Base-by-base conservation (phyloP, 2,113 vertebrate species). In the Eolophus roseicapilla region DNA sequence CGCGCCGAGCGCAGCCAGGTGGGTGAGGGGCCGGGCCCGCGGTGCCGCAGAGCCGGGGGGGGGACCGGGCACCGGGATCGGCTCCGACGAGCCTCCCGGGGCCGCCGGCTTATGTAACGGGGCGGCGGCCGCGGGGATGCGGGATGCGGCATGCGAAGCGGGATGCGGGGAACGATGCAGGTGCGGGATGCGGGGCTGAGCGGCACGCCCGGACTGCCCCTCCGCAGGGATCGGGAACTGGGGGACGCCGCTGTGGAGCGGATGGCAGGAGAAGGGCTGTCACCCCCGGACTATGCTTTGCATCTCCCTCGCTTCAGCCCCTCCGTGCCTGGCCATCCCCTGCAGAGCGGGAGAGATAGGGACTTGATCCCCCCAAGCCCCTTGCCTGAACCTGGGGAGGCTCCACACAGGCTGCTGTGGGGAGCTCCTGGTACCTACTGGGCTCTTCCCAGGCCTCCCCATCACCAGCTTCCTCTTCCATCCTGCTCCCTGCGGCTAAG, bases 81-180 rank as follows among this genome's bases (percentile, higher is more conserved):
- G 76, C 76, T 70, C 91, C 85, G 62, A 62, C 55, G 92, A 92
- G 68, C 89, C 94, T 94, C 94, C 92, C 92, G 95, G 95, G 95
- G 87, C 87, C 29, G 87, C 83, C 17, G 86, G 68, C 78, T 95
- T 95, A 95, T 95, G 90, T 95, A 92, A 94, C 89, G 92, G 94
- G 94, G 92, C 92, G 94, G 94, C 89, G 94, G 94, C 94, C 82
- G 92, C 64, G 86, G 82, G 63, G 78, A 62, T 73, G 86, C 35
- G 84, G 86, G 81, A 78, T 93, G 88, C 85, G 92, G 88, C 70
- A 91, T 57, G 92, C 57, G 77, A 77, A n/a, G 47, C 12, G 64
- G 63, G 91, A 46, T 93, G 91, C 88, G 64, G 74, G 71, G 5
- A 71, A 63, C 52, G 77, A 82, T 62, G 79, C 62, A 82, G 62